These are phyloP conservation scores for Tachuris rubrigastra DNA, from an alignment of 2,113 vertebrate genomes.

Conservation along the genomic window DNA sequence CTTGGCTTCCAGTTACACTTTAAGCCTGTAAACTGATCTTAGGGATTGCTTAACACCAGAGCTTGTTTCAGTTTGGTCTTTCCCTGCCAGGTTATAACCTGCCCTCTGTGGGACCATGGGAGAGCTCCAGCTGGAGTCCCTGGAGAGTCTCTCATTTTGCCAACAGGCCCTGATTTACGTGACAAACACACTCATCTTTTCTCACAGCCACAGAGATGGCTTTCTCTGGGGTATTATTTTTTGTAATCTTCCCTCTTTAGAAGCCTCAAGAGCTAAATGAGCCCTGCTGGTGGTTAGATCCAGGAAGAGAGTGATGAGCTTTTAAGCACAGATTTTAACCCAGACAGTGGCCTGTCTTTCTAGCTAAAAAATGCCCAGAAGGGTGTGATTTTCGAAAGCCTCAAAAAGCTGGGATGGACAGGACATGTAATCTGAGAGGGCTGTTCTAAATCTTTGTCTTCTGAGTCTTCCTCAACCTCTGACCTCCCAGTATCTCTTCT, in stretches of 20 bases:
- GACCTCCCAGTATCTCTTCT: conserved; percentile 47
- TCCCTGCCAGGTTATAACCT: conserved; percentile 5
- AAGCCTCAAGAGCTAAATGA: conserved; percentile 14
- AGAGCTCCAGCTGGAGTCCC: conserved; percentile 5
- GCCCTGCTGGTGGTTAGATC: neutral
- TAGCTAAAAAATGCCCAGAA: conserved; percentile 36
- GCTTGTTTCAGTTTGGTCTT: neutral
- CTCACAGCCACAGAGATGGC: neutral
- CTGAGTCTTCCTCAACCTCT: conserved; percentile 50
- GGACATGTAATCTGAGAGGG: conserved; percentile 7
- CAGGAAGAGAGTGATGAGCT: conserved; percentile 7
- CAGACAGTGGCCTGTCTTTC: neutral
- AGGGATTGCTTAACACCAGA: neutral
- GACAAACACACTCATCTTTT: conserved; percentile 24
- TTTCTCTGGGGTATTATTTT: neutral
- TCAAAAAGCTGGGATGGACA: conserved; percentile 23
- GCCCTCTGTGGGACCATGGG: neutral
- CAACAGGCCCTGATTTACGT: neutral
- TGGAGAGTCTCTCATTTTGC: neutral
- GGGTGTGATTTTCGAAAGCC: conserved; percentile 6
- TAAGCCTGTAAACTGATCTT: conserved; percentile 3
- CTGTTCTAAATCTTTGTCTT: conserved; percentile 42
- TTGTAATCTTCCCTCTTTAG: conserved; percentile 1
- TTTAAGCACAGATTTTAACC: neutral
- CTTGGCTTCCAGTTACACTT: neutral